Evolutionary conservation across 2,888 invertebrate genomes (phyloP).

Genomic region (Cheiracanthium punctorium): DNA sequence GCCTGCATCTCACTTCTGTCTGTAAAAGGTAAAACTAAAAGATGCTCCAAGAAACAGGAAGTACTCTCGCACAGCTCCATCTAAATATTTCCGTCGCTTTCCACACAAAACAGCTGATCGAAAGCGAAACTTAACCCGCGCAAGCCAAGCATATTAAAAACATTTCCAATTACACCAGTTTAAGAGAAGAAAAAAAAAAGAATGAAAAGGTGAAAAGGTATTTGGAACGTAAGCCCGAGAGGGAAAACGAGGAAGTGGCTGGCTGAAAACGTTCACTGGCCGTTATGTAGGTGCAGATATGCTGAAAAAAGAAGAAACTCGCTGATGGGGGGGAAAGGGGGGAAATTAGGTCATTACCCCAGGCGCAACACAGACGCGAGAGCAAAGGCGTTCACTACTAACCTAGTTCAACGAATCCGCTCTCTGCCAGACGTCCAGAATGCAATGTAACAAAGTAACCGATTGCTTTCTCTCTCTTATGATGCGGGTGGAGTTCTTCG

Average conservation of each 20-base stretch:
- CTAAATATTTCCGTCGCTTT: no score
- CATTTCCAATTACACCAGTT: no score
- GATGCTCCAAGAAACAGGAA: no score
- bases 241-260: slow-evolving; percentile 22
- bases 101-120: neutral
- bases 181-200: neutral
- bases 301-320: neutral
- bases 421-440: neutral
- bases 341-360: slow-evolving; percentile 56
- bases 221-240: slow-evolving; percentile 33
- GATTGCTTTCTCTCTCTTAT: no score
- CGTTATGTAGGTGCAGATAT: slow-evolving; percentile 38
- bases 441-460: no score
- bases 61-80: no score
- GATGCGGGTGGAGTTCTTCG: no score
- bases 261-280: slow-evolving; percentile 44
- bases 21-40: no score
- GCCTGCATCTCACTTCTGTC: no score
- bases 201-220: slow-evolving; percentile 39
- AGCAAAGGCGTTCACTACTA: neutral
- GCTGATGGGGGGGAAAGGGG: neutral
- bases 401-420: neutral
- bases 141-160: neutral
- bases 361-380: slow-evolving; percentile 20
- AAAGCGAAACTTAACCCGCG: neutral